Conservation (phyloP, 2,113 vertebrate genomes). For the Lophotis ruficrista region DNA sequence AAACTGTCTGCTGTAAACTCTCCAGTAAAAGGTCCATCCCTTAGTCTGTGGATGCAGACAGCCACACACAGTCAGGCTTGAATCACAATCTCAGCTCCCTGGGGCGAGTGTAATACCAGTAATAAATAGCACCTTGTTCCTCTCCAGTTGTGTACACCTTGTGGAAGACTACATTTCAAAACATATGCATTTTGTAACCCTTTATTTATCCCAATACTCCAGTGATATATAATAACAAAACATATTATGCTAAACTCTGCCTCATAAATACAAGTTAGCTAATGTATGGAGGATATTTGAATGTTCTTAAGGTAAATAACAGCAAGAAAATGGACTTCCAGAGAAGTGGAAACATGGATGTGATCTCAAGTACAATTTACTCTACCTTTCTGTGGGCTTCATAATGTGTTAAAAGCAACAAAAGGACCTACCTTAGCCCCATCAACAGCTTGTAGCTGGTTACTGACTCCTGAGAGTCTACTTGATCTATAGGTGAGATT, state of each 20-base stretch:
- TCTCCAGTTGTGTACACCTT: background rate
- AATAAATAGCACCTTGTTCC: background rate
- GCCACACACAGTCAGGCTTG: background rate
- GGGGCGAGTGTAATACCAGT: accelerated
- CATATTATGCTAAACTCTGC: background rate
- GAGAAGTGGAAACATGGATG: background rate
- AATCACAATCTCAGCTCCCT: background rate
- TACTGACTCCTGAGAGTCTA: background rate
- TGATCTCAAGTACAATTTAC: background rate
- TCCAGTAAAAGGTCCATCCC: background rate
- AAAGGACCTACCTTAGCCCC: background rate
- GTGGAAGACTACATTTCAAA: background rate
- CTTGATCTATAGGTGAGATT: background rate
- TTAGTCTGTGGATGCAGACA: background rate
- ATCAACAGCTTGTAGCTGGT: background rate
- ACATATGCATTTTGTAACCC: background rate
- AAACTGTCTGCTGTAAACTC: background rate
- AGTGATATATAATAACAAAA: background rate
- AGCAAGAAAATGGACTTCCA: background rate
- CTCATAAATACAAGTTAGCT: background rate
- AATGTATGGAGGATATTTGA: background rate
- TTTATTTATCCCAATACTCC: background rate
- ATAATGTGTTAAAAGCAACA: background rate
- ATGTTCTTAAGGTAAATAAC: background rate
- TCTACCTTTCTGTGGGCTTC: background rate